Base-by-base conservation (phyloP, 1,140 invertebrate genomes). In the Camponotus vicinus region DNA sequence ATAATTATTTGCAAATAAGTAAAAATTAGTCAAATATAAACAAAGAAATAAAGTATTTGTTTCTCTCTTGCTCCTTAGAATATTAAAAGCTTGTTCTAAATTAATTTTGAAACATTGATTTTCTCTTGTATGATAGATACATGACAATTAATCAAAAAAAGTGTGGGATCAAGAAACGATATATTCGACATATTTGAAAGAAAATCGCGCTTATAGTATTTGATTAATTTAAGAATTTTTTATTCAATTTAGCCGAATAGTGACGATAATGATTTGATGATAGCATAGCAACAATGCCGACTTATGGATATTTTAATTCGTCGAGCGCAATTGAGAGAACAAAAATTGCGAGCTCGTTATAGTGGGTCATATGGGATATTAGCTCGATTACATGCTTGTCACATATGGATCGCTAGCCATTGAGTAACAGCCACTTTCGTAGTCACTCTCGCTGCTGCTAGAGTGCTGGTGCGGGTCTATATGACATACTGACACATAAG, bases 401-500 rank as follows among this genome's bases (percentile, higher is more conserved):
- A 88, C 88, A 86, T 83, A 79, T 73, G 63, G 73, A 88, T 89
- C 86, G 80, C 80, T 21, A 64, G 42, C 82, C 73, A 88, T 86
- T 87, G 89, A 87, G 90, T 92, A 91, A 90, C 80, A 52, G 40
- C 75, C 57, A 52, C 49, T 52, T 52, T 52, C 75, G 76, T 80
- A 75, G 70, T 88, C 77, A 88, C 84, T 89, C 88, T 91, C 86
- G 90, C 86, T 79, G 69, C 66, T n/a, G 59, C 13, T 5, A 21
- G 45, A 9, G 64, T 40, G 6, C 13, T 85, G 89, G 84, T 89
- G 92, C 82, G 79, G 71, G 69, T 64, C 77, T 86, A 27, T 66
- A 78, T 86, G 86, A 86, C 90, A 92, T 52, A 88, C 86, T 91
- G 88, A 91, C 90, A 90, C 83, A 89, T 40, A 91, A 90, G 66